Conservation (phyloP, 2,113 vertebrate genomes). For the Tinamus guttatus region DNA sequence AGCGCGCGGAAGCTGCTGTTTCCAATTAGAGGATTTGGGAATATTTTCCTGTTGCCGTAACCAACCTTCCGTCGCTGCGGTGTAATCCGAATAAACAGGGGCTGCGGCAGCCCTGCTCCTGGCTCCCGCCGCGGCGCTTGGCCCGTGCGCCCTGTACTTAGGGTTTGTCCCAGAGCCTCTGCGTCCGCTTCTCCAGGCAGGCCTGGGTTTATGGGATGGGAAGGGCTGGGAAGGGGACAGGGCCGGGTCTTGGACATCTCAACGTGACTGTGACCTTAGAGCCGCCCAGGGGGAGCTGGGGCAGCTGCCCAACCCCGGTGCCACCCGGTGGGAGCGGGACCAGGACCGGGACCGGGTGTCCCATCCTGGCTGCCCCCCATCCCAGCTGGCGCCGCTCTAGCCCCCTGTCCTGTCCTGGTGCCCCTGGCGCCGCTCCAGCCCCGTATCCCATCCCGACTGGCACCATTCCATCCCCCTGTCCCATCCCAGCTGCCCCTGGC, state of each 20-base stretch:
- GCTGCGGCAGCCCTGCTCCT: neutral
- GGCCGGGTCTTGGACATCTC: neutral
- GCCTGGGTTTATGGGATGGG: neutral
- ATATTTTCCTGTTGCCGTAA: neutral
- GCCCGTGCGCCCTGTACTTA: neutral
- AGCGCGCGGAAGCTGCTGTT: neutral
- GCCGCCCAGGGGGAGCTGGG: neutral
- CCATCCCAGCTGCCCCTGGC: too few relatives aligned
- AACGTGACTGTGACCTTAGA: neutral
- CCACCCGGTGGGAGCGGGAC: rapidly evolving
- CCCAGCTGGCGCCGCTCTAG: rapidly evolving
- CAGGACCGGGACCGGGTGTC: neutral
- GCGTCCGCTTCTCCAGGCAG: neutral
- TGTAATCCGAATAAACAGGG: neutral
- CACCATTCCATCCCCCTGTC: too few relatives aligned
- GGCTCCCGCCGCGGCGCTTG: neutral
- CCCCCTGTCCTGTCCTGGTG: too few relatives aligned
- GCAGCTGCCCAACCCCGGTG: neutral
- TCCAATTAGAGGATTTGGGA: neutral
- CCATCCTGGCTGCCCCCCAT: neutral
- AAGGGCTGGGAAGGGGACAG: neutral
- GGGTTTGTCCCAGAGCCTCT: neutral
- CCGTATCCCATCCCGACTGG: too few relatives aligned
- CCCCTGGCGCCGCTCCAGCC: too few relatives aligned
- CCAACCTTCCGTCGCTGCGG: neutral